Conservation (phyloP, 2,888 invertebrate genomes). For the Tenthredo amoena region DNA sequence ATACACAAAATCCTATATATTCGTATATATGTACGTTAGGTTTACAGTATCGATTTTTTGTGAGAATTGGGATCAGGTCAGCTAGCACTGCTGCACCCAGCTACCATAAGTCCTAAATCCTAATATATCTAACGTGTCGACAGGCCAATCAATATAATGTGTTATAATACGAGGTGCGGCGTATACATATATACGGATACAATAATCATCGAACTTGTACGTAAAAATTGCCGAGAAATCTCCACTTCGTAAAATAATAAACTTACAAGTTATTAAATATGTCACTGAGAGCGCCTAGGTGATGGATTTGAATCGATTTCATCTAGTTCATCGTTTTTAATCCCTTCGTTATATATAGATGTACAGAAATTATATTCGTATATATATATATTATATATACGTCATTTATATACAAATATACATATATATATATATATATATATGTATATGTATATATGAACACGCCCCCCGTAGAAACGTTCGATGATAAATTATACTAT, state of each 20-base stretch:
- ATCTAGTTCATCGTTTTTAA: no score
- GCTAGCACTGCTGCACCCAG: constrained; percentile 6
- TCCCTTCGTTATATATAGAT: no score
- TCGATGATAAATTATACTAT: constrained; percentile 8
- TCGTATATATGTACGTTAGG: not conserved
- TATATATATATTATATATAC: not conserved
- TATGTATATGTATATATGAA: not conserved
- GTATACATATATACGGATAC: not conserved
- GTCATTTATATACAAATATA: not conserved
- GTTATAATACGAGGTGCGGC: not conserved
- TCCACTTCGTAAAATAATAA: no score
- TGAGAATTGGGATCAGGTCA: constrained; percentile 3
- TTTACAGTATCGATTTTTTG: not conserved
- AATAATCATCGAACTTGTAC: not conserved
- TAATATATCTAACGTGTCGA: constrained; percentile 10
- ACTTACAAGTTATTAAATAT: no score
- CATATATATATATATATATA: not conserved
- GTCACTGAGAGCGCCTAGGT: no score
- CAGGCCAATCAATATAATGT: constrained; percentile 21
- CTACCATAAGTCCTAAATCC: not conserved
- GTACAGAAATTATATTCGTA: no score
- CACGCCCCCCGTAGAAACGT: not conserved
- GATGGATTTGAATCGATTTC: no score
- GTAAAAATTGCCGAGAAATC: not conserved
- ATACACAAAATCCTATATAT: no score